A percentile compares a stretch with the other conserved stretches of the same genome.
Conservation (phyloP, 2,797 vertebrate species). For the Enteromius unitaeniatus region DNA sequence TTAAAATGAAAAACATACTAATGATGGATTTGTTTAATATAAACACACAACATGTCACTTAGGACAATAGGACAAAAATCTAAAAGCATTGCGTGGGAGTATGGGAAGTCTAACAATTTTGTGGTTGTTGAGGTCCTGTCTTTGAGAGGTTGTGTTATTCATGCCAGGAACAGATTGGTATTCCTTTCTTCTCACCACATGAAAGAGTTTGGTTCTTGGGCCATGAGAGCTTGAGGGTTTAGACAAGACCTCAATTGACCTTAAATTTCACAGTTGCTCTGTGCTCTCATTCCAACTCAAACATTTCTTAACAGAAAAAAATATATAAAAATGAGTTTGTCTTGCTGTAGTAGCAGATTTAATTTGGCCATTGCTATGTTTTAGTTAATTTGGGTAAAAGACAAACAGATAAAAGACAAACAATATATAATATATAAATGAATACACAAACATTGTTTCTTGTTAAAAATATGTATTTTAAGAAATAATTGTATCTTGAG, state of each 20-base stretch:
- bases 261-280: neutral
- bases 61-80: too few relatives aligned
- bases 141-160: neutral
- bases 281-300: slow-evolving; percentile 3
- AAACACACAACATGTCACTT: neutral
- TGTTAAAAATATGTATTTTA: neutral
- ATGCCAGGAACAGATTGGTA: neutral
- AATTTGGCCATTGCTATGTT: neutral
- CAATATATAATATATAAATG: too few relatives aligned
- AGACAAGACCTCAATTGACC: neutral
- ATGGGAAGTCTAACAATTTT: neutral
- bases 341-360: neutral
- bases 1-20: neutral
- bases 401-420: too few relatives aligned
- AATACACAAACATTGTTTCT: neutral
- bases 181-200: slow-evolving; percentile 26
- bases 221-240: neutral
- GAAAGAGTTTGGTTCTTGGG: neutral
- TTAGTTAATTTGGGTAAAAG: too few relatives aligned
- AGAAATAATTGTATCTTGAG: neutral
- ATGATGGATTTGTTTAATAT: neutral
- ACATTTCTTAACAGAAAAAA: neutral
- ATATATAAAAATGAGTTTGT: neutral
- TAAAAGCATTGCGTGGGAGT: neutral
- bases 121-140: neutral